Evolutionary conservation across 1,140 invertebrate genomes (phyloP), one percentile per base, ranked within the genome.

Genomic region (Idris sp.): DNA sequence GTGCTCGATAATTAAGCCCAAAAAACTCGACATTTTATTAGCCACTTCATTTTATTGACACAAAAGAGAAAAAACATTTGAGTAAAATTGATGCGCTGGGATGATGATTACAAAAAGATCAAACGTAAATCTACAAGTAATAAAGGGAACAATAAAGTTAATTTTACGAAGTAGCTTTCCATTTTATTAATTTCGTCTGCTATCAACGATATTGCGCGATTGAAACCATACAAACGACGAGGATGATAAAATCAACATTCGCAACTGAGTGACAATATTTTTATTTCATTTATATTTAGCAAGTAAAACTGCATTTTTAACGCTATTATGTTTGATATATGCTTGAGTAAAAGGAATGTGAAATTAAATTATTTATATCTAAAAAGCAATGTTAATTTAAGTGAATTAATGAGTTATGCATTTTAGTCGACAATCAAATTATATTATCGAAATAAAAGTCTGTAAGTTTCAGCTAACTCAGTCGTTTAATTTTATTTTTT

Each of bases 181-280:
- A 49, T 62, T 51, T 62, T 51, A 62, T 62, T 62, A 62, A 62
- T 62, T 62, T 46, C 35, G 25, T 28, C 22, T 40, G 13, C 15
- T 15, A 8, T 46, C 31, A 30, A 48, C 5, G 10, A 10, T 30
- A 43, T 46, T 46, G 19, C 19, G n/a, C 56, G 13, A n/a, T n/a
- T n/a, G n/a, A 38, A 43, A 43, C 14, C 38, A 31, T 18, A 48
- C 33, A 61, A 48, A 61, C 56, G 48, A 36, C n/a, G 4, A 10
- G 9, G 4, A 41, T 14, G 54, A 61, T 61, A 61, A 59, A 62
- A 49, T 49, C 44, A 62, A 62, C 58, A 62, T 62, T 49, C 43
- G 30, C 43, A 2, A 36, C 11, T 16, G 18, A 49, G 35, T 6
- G 18, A 49, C 26, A 62, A 49, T 62, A 62, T 40, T 62, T 62